Conservation (phyloP, 2,113 vertebrate genomes). For the Cephalophus harveyi region DNA sequence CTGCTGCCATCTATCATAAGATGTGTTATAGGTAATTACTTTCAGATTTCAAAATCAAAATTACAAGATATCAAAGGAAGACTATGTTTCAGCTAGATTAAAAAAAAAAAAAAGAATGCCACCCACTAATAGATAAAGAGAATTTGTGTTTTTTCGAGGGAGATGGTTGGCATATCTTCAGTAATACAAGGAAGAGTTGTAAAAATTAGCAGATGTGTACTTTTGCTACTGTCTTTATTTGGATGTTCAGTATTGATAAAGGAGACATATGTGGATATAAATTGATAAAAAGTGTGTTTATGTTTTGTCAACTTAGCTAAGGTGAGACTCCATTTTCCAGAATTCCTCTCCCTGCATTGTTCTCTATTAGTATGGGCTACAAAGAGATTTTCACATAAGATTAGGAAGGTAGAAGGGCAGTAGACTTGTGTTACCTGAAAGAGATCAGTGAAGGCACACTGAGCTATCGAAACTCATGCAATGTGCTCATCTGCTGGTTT, state of each 20-base stretch:
- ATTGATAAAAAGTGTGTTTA: not conserved
- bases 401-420: no score
- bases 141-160: accelerated
- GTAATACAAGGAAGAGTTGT: not conserved
- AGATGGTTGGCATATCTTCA: not conserved
- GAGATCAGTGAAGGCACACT: not conserved
- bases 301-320: not conserved
- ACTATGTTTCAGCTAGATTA: not conserved
- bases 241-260: not conserved
- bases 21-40: not conserved
- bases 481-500: not conserved
- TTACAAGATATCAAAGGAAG: not conserved
- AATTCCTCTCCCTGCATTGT: not conserved
- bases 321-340: not conserved
- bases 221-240: not conserved
- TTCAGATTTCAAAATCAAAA: not conserved
- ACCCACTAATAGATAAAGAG: not conserved
- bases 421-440: accelerated
- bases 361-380: not conserved
- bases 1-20: not conserved
- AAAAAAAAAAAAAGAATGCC: not conserved
- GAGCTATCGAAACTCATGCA: not conserved
- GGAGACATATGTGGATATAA: not conserved
- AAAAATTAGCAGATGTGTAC: not conserved
- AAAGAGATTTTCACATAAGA: not conserved